Evolutionary conservation across 2,888 invertebrate species (phyloP).

Genomic region (Ctenicera cuprea): DNA sequence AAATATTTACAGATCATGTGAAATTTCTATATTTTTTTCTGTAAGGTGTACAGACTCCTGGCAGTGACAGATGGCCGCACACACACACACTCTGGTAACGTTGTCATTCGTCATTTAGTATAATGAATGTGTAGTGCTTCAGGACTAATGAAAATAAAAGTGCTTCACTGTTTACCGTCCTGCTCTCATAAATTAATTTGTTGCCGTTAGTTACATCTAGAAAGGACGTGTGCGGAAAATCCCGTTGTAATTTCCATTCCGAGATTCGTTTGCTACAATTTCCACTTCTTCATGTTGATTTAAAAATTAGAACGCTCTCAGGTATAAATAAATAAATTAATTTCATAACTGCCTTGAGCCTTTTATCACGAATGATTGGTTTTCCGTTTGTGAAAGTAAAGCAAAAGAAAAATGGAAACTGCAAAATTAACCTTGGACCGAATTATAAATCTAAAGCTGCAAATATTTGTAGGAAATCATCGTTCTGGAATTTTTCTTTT

Average conservation of each 20-base stretch:
- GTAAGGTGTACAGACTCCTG: neutral
- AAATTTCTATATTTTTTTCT: no score
- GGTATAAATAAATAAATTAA: neutral
- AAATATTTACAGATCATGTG: no score
- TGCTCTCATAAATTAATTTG: conserved; percentile 41
- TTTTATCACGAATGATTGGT: no score
- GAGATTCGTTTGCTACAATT: neutral
- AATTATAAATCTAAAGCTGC: no score
- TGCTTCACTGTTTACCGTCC: conserved; percentile 32
- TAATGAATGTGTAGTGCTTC: conserved; percentile 37
- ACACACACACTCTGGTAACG: neutral
- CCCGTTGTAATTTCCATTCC: neutral
- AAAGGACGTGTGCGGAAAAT: conserved; percentile 1
- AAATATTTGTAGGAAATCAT: no score
- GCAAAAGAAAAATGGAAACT: no score
- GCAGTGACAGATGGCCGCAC: neutral
- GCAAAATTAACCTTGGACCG: no score
- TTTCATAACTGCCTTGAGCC: no score
- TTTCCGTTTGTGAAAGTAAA: no score
- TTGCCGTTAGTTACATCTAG: conserved; percentile 15
- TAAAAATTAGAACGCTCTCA: neutral
- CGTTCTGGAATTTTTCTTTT: no score
- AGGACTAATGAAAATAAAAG: conserved; percentile 40
- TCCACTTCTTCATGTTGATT: neutral
- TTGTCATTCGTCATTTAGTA: conserved; percentile 37